A percentile compares a stretch with the other conserved stretches of the same genome.
Conservation (phyloP, 2,888 invertebrate species). For the Lomographa bimaculata region DNA sequence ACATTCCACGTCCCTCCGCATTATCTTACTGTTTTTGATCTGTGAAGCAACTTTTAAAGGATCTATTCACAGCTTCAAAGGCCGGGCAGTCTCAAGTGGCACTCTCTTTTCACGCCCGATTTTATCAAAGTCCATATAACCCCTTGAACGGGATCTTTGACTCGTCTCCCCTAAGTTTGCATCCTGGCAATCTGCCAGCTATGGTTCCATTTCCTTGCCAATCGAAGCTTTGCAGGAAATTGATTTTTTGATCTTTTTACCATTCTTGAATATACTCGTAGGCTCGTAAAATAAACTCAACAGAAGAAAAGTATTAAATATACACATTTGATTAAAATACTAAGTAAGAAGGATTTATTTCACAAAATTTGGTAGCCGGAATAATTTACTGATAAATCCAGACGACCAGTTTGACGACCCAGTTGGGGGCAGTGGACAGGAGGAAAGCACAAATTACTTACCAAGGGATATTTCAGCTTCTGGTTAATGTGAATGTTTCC, state of each 20-base stretch:
- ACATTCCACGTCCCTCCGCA: too few species aligned
- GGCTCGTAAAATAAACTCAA: slow-evolving; percentile 14
- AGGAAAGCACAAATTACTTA: too few species aligned
- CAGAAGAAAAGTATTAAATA: slow-evolving; percentile 1
- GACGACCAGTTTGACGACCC: too few species aligned
- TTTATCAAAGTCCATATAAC: slow-evolving; percentile 21
- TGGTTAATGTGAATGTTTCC: too few species aligned
- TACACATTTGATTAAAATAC: neutral
- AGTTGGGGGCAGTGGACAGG: too few species aligned
- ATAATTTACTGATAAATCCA: too few species aligned
- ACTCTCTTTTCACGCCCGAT: slow-evolving; percentile 17
- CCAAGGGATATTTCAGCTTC: too few species aligned
- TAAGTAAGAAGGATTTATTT: too few species aligned
- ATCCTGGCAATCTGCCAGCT: slow-evolving; percentile 42
- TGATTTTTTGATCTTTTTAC: slow-evolving; percentile 37
- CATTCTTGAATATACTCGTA: slow-evolving; percentile 14
- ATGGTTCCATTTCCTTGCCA: slow-evolving; percentile 34
- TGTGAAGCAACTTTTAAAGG: slow-evolving; percentile 6
- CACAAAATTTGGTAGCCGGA: too few species aligned
- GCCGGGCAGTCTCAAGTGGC: slow-evolving; percentile 20
- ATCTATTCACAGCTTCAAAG: slow-evolving; percentile 10
- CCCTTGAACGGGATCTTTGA: slow-evolving; percentile 24
- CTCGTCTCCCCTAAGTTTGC: slow-evolving; percentile 34
- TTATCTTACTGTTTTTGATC: too few species aligned
- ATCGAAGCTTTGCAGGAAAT: slow-evolving; percentile 43